These are phyloP conservation scores for Aproaerema taeniolella DNA, from an alignment of 2,888 invertebrate genomes.

Conservation along the genomic window DNA sequence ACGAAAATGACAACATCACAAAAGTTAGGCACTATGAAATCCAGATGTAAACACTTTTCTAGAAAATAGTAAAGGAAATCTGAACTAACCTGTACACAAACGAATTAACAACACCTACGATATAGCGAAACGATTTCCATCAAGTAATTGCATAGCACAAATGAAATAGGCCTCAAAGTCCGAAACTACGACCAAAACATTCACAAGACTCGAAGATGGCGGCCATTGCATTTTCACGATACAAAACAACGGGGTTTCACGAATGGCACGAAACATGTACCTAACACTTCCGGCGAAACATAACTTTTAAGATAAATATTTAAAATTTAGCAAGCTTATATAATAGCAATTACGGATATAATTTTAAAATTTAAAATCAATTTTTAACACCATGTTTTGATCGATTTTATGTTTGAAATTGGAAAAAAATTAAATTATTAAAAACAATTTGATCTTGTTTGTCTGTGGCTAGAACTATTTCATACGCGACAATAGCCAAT, in stretches of 20 bases:
- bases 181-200: slow-evolving; percentile 83
- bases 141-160: slow-evolving; percentile 68
- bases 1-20: slow-evolving; percentile 74
- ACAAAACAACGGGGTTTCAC: slow-evolving; percentile 81
- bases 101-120: slow-evolving; percentile 53
- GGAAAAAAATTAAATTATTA: too few species aligned
- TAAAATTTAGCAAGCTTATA: not conserved
- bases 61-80: slow-evolving; percentile 48
- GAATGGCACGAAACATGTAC: slow-evolving; percentile 69
- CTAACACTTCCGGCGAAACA: slow-evolving; percentile 53
- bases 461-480: too few species aligned
- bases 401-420: too few species aligned
- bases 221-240: slow-evolving; percentile 89
- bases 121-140: slow-evolving; percentile 60
- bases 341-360: not conserved
- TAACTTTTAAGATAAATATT: not conserved
- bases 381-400: too few species aligned
- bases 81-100: slow-evolving; percentile 57
- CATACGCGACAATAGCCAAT: too few species aligned
- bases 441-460: too few species aligned
- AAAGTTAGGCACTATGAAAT: slow-evolving; percentile 77
- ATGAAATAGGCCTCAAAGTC: slow-evolving; percentile 63
- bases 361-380: too few species aligned
- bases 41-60: slow-evolving; percentile 87
- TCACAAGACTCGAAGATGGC: slow-evolving; percentile 90